phyloP scores from a whole-genome alignment of 1,140 invertebrate genomes.

The Zaprionus camerounensis region DNA sequence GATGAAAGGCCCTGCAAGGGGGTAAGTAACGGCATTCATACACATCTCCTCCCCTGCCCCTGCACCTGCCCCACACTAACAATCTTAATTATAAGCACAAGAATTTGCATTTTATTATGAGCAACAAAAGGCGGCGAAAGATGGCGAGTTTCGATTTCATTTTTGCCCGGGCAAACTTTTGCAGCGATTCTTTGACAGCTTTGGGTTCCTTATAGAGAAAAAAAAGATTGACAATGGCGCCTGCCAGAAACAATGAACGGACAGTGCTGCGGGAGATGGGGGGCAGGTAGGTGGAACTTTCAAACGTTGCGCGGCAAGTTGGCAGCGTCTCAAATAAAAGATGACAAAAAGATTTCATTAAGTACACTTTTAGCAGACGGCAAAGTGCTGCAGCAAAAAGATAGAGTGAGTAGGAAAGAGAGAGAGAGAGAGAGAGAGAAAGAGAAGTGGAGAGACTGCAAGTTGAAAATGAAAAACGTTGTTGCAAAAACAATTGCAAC shows the following conservation, averaged over 20 bases:
- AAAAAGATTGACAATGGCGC: conserved; percentile 62
- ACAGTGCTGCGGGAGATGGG: neutral
- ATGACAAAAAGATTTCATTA: conserved; percentile 83
- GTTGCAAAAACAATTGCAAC: conserved; percentile 76
- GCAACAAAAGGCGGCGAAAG: conserved; percentile 42
- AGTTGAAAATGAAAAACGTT: conserved; percentile 64
- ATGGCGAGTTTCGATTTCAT: conserved; percentile 78
- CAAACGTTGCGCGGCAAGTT: conserved; percentile 35
- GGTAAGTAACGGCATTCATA: conserved; percentile 86
- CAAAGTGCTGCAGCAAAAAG: conserved; percentile 42
- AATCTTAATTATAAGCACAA: conserved; percentile 66
- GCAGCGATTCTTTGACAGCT: conserved; percentile 41
- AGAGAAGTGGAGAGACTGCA: neutral
- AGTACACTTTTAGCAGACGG: conserved; percentile 70
- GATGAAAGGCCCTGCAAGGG: conserved; percentile 89
- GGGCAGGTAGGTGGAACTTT: neutral
- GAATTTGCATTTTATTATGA: conserved; percentile 81
- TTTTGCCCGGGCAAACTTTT: conserved; percentile 64
- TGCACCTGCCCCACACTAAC: neutral
- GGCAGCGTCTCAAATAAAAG: conserved; percentile 71
- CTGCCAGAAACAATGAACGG: conserved; percentile 63
- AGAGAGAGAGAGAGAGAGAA: neutral
- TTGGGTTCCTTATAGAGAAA: conserved; percentile 11
- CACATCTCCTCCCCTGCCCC: neutral
- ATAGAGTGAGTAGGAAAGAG: neutral